These are phyloP conservation scores for Macrotus californicus DNA, from an alignment of 2,113 vertebrate genomes.

Conservation along the genomic window DNA sequence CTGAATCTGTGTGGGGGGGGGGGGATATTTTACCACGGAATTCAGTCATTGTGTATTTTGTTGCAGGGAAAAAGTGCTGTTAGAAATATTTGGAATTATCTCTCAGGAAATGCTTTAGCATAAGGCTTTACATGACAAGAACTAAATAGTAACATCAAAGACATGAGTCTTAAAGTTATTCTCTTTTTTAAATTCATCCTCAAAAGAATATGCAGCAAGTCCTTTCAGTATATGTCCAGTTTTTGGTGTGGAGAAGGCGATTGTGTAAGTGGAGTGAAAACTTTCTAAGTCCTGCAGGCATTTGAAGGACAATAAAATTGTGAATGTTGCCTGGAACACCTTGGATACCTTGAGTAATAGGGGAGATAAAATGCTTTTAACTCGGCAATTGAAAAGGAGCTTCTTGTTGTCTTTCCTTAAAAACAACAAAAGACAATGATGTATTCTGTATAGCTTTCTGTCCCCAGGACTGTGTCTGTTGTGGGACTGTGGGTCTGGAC, in stretches of 20 bases:
- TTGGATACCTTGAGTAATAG: constrained; percentile 18
- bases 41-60: constrained; percentile 35
- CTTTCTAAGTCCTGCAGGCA: constrained; percentile 58
- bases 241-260: constrained; percentile 47
- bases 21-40: constrained; percentile 18
- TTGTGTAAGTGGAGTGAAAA: constrained; percentile 64
- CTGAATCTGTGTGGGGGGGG: background rate
- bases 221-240: constrained; percentile 57
- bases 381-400: background rate
- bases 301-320: constrained; percentile 47
- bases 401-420: constrained; percentile 26
- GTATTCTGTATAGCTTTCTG: constrained; percentile 23
- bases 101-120: constrained; percentile 38
- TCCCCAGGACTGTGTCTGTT: background rate
- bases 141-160: constrained; percentile 9
- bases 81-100: constrained; percentile 27
- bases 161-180: constrained; percentile 1
- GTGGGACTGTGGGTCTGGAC: background rate
- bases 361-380: constrained; percentile 41
- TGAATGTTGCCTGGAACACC: constrained; percentile 29
- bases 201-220: constrained; percentile 29
- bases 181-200: constrained; percentile 43
- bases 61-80: constrained; percentile 19
- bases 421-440: background rate
- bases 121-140: constrained; percentile 39